Evolutionary conservation across 2,113 vertebrate genomes (phyloP).

Genomic region (Ophiodon elongatus): DNA sequence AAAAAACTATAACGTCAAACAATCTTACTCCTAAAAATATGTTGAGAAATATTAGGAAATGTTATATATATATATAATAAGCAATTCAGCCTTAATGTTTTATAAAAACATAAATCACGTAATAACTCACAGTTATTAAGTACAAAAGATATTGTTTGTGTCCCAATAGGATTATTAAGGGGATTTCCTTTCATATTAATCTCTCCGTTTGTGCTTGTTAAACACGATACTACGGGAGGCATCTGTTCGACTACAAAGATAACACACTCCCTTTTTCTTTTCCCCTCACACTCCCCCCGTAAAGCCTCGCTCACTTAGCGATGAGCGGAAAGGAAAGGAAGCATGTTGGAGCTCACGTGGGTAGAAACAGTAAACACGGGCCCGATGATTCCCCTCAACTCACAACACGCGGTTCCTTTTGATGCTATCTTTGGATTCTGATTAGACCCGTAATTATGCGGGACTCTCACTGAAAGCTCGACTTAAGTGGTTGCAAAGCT

Average conservation of each 20-base stretch:
- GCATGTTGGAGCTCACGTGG: slow-evolving; percentile 17
- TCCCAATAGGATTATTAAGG: not conserved
- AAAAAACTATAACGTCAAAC: not conserved
- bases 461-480: slow-evolving; percentile 36
- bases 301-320: no score
- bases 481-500: slow-evolving; percentile 13
- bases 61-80: not conserved
- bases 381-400: no score
- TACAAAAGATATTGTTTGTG: not conserved
- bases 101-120: not conserved
- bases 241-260: slow-evolving; percentile 23
- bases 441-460: slow-evolving; percentile 69
- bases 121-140: not conserved
- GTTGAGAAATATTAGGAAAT: not conserved
- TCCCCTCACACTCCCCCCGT: no score
- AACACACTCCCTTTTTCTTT: slow-evolving; percentile 10
- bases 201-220: not conserved
- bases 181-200: not conserved
- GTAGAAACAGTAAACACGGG: slow-evolving; percentile 43
- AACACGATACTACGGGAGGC: not conserved
- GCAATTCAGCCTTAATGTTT: not conserved
- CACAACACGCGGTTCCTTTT: slow-evolving; percentile 8
- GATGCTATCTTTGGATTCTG: slow-evolving; percentile 60
- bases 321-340: slow-evolving; percentile 1
- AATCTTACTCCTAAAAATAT: not conserved